Evolutionary conservation across 2,797 vertebrate species (phyloP), one percentile per base, ranked within the genome.

Genomic region (Sebastes dallii): DNA sequence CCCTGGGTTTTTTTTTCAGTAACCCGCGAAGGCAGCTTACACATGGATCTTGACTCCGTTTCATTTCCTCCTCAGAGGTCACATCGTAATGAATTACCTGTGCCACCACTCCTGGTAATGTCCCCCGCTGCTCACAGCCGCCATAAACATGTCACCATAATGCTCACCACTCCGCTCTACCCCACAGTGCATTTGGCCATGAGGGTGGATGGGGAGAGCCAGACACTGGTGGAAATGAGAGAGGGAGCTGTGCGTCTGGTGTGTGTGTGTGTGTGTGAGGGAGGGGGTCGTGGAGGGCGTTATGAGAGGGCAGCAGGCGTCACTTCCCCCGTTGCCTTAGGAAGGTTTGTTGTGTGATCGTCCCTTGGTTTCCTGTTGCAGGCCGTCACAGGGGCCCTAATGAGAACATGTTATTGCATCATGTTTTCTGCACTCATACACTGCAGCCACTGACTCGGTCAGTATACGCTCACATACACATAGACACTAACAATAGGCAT

Each of bases 61-160:
- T 95, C 86, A 95, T 95, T 95, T 95, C 93, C 94, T 94, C 87
- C 81, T 93, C 64, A 91, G 88, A 96, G 96, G 96, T 96, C 96
- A 96, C 93, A 95, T 97, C 96, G 96, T 97, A 97, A 97, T 97
- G 96, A 91, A 91, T 96, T 96, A 94, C 54, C 94, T 97, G 96
- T 96, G 96, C 96, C 97, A 95, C 94, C 88, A 96, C 96, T 97
- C 96, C 95, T 95, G 96, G 95, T 96, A 96, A 96, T 95, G 96
- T 95, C 95, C 96, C 96, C 96, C 89, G 96, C 92, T 89, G 96
- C 95, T 96, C 86, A 94, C 94, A 86, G 84, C 71, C 95, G 90
- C 96, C 96, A 92, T 99, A 98, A 99, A 99, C 97, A 96, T 98
- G 98, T 98, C 97, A 98, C 97, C 97, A 97, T 97, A 96, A 96